Conservation (phyloP, 2,113 vertebrate genomes). For the Xiphophorus couchianus region DNA sequence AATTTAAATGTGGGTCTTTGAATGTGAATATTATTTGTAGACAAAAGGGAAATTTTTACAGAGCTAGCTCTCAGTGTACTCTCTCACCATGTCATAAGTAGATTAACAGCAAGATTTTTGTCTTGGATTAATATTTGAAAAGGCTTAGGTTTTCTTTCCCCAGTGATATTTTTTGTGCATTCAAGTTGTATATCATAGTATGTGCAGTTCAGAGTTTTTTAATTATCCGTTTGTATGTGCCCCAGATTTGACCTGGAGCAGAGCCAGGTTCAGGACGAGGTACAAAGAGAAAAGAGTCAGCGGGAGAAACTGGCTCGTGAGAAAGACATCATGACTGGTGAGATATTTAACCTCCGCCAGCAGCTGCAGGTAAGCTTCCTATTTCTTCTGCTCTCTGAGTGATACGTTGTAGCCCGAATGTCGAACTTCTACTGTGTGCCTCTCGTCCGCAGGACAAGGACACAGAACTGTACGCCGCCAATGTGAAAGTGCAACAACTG, state of each 20-base stretch:
- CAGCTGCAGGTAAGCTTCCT: constrained; percentile 88
- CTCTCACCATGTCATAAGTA: background rate
- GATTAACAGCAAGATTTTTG: background rate
- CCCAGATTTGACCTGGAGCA: constrained; percentile 94
- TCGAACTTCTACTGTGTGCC: constrained; percentile 17
- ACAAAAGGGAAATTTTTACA: background rate
- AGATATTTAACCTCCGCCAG: constrained; percentile 92
- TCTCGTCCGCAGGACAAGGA: constrained; percentile 81
- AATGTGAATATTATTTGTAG: background rate
- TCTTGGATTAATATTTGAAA: background rate
- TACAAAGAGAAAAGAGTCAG: constrained; percentile 87
- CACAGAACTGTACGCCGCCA: constrained; percentile 81
- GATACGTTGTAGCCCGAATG: constrained; percentile 33
- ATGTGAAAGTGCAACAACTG: constrained; percentile 87
- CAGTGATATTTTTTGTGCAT: background rate
- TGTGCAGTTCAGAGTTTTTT: background rate
- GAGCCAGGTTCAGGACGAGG: constrained; percentile 88
- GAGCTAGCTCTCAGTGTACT: background rate
- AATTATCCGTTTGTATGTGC: constrained; percentile 21
- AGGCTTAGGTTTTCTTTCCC: background rate
- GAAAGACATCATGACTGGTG: constrained; percentile 88
- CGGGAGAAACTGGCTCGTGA: constrained; percentile 91
- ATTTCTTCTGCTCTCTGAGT: constrained; percentile 23
- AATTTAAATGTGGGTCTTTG: background rate
- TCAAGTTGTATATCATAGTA: background rate